A percentile compares a stretch with the other conserved stretches of the same genome.
These are phyloP conservation scores for Hyperoplus lanceolatus DNA, from an alignment of 2,797 vertebrate species.

Conservation along the genomic window DNA sequence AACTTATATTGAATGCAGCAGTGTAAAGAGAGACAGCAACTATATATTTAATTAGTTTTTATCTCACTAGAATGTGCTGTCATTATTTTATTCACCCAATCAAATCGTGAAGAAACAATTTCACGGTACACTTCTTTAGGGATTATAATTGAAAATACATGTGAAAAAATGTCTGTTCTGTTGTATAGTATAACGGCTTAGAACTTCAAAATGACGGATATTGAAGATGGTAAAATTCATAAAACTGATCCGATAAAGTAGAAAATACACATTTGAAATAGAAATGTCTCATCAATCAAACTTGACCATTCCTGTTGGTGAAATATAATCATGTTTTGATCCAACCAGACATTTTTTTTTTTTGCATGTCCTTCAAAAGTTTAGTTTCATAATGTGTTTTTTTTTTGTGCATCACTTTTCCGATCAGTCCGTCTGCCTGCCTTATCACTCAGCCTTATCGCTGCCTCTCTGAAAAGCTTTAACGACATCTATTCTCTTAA, in stretches of 20 bases:
- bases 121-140: too few relatives aligned
- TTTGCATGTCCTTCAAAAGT: neutral
- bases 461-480: slow-evolving; percentile 24
- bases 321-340: neutral
- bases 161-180: neutral
- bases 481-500: slow-evolving; percentile 15
- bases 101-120: too few relatives aligned
- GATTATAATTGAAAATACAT: too few relatives aligned
- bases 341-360: neutral
- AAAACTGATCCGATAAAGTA: neutral
- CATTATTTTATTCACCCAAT: too few relatives aligned
- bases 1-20: neutral
- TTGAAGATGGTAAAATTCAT: neutral
- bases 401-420: neutral
- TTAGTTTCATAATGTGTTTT: neutral
- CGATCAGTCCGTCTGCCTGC: neutral
- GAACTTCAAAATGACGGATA: neutral
- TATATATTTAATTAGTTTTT: neutral
- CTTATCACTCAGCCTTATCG: slow-evolving; percentile 2
- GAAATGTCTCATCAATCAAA: too few relatives aligned
- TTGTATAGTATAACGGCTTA: neutral
- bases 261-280: too few relatives aligned
- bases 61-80: too few relatives aligned
- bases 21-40: neutral
- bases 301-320: too few relatives aligned